Base-by-base conservation (phyloP, 1,140 invertebrate species). In the Galendromus occidentalis region DNA sequence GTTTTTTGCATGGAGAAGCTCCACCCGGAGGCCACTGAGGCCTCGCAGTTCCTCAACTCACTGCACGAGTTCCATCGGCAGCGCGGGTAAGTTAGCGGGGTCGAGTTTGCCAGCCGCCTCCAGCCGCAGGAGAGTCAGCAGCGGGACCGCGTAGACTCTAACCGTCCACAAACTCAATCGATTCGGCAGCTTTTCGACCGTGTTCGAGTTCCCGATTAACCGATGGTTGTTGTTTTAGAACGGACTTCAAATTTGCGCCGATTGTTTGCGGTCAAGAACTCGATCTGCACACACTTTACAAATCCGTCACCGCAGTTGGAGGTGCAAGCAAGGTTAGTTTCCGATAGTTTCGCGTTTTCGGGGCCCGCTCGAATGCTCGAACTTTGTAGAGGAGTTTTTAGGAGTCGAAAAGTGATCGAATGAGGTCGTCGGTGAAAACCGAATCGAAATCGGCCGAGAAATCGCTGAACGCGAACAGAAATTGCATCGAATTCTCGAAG, bases 191-290 rank as follows among this genome's bases (percentile, higher is more conserved):
- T 20, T n/a, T 59, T 17, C 22, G 9, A 1, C 17, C 14, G 9
- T 2, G 51, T 59, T 14, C 28, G 28, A 47, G 4, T 14, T 7
- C 7, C 14, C 14, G 14, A 22, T 4, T 28, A 47, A 47, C 45
- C 5, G 14, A 47, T 47, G 45, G 7, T 4, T 47, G 45, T 47
- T 20, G 45, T 64, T 69, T 66, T 65, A 69, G 69, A 39, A 69
- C 69, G 55, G 66, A 65, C 66, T 69, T 69, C 63, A 67, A 68
- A 42, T 66, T 68, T 20, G 63, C 66, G 44, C 69, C 69, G 20
- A 64, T 45, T 44, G 67, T 69, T 51, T 68, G 68, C 68, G 69
- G 69, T 42, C 67, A 65, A 42, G 69, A 69, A 64, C 65, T 69
- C 22, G 68, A 69, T 28, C 66, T 69, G 65, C 64, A 64, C 42